Percentiles rank a stretch among this genome's conserved stretches.
Conservation (phyloP, 2,113 vertebrate genomes). For the Leptocoma aspasia region DNA sequence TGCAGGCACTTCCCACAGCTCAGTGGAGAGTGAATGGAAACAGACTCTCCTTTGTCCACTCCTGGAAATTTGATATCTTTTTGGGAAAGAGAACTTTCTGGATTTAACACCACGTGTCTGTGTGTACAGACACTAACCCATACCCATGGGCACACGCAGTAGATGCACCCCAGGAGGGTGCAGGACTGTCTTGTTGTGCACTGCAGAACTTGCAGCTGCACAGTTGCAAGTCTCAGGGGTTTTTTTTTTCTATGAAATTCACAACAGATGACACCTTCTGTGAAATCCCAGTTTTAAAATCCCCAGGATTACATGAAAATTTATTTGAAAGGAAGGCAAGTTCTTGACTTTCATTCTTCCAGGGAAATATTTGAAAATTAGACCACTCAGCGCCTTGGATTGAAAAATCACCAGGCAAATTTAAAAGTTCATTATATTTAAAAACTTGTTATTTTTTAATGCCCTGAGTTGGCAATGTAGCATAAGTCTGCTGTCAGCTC, state of each 20-base stretch:
- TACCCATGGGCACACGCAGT: accelerated
- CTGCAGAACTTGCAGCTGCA: neutral
- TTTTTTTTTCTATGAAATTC: neutral
- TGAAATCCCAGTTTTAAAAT: neutral
- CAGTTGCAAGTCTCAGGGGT: neutral
- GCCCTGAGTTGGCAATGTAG: slow-evolving; percentile 2
- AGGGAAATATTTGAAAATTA: neutral
- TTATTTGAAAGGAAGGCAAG: neutral
- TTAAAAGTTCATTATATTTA: neutral
- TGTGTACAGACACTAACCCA: neutral
- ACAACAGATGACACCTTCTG: neutral
- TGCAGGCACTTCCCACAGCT: neutral
- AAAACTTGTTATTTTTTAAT: slow-evolving; percentile 18
- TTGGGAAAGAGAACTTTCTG: neutral
- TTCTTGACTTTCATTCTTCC: neutral
- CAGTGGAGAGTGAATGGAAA: neutral
- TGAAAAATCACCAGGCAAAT: neutral
- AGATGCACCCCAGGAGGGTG: neutral
- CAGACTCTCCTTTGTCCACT: neutral
- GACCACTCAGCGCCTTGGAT: neutral
- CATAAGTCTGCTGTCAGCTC: slow-evolving; percentile 33
- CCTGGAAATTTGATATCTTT: neutral
- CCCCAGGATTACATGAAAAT: neutral
- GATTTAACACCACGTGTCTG: neutral
- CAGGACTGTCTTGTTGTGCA: neutral